Evolutionary conservation across 2,888 invertebrate genomes (phyloP).

Genomic region (Cremastinae sp.): DNA sequence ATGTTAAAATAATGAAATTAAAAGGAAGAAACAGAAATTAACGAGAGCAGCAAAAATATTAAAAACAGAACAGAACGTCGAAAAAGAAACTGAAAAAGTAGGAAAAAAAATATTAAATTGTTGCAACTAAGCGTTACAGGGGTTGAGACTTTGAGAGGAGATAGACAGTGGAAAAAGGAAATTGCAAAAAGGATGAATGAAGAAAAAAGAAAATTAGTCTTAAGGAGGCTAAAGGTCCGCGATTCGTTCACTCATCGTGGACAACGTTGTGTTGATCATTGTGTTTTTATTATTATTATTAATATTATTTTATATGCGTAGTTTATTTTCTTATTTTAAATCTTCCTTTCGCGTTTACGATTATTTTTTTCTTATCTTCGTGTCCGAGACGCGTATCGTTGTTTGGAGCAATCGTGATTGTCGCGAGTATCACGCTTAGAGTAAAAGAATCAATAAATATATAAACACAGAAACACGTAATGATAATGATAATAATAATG

Average conservation of each 20-base stretch:
- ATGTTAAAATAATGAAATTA: constrained; percentile 50
- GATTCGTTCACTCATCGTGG: constrained; percentile 53
- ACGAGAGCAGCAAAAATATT: neutral
- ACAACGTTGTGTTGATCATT: constrained; percentile 1
- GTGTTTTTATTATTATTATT: constrained; percentile 32
- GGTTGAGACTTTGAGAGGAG: neutral
- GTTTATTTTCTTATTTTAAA: constrained; percentile 15
- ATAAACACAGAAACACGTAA: neutral
- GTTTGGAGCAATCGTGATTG: constrained; percentile 38
- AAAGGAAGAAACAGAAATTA: constrained; percentile 31
- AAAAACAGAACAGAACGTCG: constrained; percentile 62
- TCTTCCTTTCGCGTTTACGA: constrained; percentile 9
- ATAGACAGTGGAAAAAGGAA: neutral
- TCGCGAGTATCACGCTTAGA: constrained; percentile 44
- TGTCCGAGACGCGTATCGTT: constrained; percentile 56
- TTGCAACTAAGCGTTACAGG: constrained; percentile 5
- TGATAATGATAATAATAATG: constrained; percentile 1
- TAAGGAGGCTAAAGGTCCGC: constrained; percentile 55
- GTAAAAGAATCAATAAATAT: neutral
- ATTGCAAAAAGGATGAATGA: constrained; percentile 46
- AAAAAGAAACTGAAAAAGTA: constrained; percentile 24
- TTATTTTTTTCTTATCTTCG: constrained; percentile 50
- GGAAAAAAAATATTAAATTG: constrained; percentile 27
- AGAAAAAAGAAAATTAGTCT: constrained; percentile 49
- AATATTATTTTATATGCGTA: constrained; percentile 20